Percentiles rank a stretch among this genome's conserved stretches.
Conservation (phyloP, 2,113 vertebrate species). For the Sapayoa aenigma region DNA sequence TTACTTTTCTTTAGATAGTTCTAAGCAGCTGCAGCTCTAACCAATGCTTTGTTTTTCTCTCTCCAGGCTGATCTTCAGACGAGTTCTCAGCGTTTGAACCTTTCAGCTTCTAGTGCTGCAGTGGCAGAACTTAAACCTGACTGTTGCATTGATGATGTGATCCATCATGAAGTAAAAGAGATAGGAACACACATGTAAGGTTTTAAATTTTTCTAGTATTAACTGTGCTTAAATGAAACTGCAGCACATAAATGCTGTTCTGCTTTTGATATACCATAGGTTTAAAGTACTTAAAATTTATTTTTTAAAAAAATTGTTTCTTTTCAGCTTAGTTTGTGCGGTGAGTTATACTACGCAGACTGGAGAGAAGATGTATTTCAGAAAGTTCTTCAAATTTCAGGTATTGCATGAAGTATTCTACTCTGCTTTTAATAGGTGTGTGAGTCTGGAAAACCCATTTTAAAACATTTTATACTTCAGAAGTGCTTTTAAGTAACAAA, state of each 20-base stretch:
- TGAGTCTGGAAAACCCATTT: not conserved
- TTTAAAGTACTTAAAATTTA: not conserved
- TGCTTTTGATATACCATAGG: not conserved
- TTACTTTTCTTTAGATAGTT: not conserved
- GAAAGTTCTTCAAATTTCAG: constrained; percentile 99
- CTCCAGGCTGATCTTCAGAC: constrained; percentile 95
- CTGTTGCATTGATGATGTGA: constrained; percentile 96
- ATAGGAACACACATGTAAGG: constrained; percentile 97
- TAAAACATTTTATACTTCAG: not conserved
- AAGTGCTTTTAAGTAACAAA: not conserved
- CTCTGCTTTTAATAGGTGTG: not conserved
- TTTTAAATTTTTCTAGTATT: not conserved
- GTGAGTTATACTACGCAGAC: constrained; percentile 95
- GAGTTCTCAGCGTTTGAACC: constrained; percentile 96
- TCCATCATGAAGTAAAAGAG: constrained; percentile 98
- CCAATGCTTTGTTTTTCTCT: not conserved
- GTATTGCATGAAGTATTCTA: constrained; percentile 65
- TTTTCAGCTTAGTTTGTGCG: constrained; percentile 93
- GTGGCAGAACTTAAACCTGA: constrained; percentile 92
- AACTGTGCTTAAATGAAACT: not conserved
- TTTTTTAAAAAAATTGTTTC: constrained; percentile 18
- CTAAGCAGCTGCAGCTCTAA: not conserved
- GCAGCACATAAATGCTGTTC: not conserved
- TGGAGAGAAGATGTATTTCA: constrained; percentile 98
- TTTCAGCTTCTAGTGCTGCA: constrained; percentile 91